Base-by-base conservation (phyloP, 1,140 invertebrate genomes). In the Capitella teleta region DNA sequence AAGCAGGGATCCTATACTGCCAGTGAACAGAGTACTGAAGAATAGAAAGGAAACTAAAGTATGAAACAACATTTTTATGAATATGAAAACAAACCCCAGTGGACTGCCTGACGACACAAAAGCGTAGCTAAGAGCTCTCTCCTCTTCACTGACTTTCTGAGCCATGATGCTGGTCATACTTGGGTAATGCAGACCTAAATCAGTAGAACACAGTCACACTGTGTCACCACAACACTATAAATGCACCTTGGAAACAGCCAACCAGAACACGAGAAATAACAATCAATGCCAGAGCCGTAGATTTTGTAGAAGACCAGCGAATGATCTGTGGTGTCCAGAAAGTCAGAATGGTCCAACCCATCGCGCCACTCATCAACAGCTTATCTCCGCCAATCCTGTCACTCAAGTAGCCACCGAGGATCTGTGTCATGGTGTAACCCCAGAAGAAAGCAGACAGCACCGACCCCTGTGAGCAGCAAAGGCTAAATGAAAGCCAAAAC, bases 381-480 rank as follows among this genome's bases (percentile, higher is more conserved):
- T 76, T 74, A 60, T 83, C 81, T 0, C 82, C 83, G 23, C 82
- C 82, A 50, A 81, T 75, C 34, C 72, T 69, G 62, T 85, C 83
- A 53, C 81, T 82, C 10, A 82, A 65, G 58, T 82, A 81, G 12
- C 82, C 82, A 40, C 81, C 82, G 41, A 81, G 58, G 28, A 77
- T 77, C 66, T 85, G 83, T 0, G 83, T 85, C 40, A 83, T 61
- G 0, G 79, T 82, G 56, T 85, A 85, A 43, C 83, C 83, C 81
- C 83, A 85, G 60, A 85, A 85, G 60, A 85, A 85, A 25, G 80
- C 80, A 4, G 82, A 83, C 8, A 85, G 60, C 38, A 85, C 79
- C 2, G 79, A 79, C 2, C 83, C 76, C 76, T 77, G 37, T 26
- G 16, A n/a, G n/a, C n/a, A n/a, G 41, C 38, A 40, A 37, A 19